phyloP scores from a whole-genome alignment of 2,797 vertebrate species.

The Tiaroga cobitis region DNA sequence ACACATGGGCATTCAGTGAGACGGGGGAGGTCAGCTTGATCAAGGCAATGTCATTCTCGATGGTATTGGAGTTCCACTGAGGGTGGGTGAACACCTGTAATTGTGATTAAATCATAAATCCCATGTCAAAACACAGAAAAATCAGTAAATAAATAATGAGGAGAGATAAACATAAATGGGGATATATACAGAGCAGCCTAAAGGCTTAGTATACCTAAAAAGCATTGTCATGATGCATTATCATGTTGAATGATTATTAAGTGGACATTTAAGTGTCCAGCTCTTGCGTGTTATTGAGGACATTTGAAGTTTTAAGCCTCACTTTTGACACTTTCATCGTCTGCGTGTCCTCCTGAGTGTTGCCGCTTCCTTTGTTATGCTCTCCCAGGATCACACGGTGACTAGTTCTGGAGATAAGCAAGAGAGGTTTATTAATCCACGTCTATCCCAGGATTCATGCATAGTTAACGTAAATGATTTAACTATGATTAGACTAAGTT shows the following conservation, averaged over 20 bases:
- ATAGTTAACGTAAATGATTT: neutral
- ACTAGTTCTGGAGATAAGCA: slow-evolving; percentile 72
- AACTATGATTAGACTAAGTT: neutral
- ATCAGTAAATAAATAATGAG: neutral
- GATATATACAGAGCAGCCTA: neutral
- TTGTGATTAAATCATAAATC: neutral
- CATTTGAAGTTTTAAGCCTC: neutral
- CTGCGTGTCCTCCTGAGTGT: slow-evolving; percentile 69
- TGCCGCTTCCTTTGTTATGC: slow-evolving; percentile 72
- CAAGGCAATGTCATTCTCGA: slow-evolving; percentile 81
- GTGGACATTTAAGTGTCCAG: neutral
- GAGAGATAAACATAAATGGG: neutral
- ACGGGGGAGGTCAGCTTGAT: slow-evolving; percentile 79
- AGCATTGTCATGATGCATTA: neutral
- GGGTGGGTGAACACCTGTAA: slow-evolving; percentile 84
- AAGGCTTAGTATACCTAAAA: neutral
- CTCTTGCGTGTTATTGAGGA: neutral
- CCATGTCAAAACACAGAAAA: neutral
- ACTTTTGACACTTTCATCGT: slow-evolving; percentile 77
- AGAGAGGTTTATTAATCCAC: neutral
- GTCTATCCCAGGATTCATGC: neutral
- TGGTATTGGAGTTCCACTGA: slow-evolving; percentile 72
- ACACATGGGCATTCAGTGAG: slow-evolving; percentile 63
- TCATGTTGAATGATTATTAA: neutral
- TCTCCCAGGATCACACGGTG: slow-evolving; percentile 82